Base-by-base conservation (phyloP, 1,140 invertebrate species). In the Magallana gigas region DNA sequence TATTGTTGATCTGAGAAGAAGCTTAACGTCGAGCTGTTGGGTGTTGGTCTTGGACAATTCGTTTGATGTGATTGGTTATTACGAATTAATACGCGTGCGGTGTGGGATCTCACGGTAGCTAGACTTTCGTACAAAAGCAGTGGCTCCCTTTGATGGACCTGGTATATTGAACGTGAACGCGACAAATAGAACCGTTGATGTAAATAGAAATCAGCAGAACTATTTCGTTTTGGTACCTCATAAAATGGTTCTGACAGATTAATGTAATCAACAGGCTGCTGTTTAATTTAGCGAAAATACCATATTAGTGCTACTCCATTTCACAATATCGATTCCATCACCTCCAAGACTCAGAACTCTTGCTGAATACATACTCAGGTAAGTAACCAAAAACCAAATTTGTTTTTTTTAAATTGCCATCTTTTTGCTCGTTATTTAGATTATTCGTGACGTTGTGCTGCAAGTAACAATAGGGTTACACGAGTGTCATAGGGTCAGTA, bases 361-460 rank as follows among this genome's bases (percentile, higher is more conserved):
- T 11, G 23, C 68, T 76, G 68, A 76, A 76, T 12, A 76, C 68
- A 76, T 76, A 76, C 68, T 76, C 68, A 76, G 36, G 68, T 76
- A 76, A 76, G 68, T 36, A 48, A 2, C 36, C 9, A 76, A 8
- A 36, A 9, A 29, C 18, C 23, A 18, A 29, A 14, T 76, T 36
- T 76, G 1, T 76, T 76, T 36, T 29, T 2, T 36, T 62, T n/a
- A n/a, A 16, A 16, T n/a, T 62, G n/a, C 14, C 1, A 11, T 6
- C 60, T 62, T 16, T 62, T 48, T 48, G 60, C 8, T 62, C 60
- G 8, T 62, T 62, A 5, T 48, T 48, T 48, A 48, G 36, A 4
- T 48, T 48, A 48, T 48, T 48, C 3, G 36, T 48, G 36, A 48
- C 36, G 2, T 48, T 48, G 36, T 48, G 36, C 36, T 48, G 5